Evolutionary conservation across 2,797 vertebrate genomes (phyloP).

Genomic region (Sitta carolinensis): DNA sequence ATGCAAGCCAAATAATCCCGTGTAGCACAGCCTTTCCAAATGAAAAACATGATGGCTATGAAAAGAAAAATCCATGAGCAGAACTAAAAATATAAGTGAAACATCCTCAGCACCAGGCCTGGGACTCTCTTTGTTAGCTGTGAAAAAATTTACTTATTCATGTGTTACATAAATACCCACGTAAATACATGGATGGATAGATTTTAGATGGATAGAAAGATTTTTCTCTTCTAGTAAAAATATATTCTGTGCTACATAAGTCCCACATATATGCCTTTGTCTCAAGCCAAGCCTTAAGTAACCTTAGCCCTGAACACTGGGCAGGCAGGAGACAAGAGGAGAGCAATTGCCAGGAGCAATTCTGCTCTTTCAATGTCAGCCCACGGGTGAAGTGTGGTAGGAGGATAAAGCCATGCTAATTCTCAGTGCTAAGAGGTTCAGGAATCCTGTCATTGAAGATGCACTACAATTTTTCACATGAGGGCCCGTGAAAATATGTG

Average conservation of each 20-base stretch:
- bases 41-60: background rate
- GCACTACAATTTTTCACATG: background rate
- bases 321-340: background rate
- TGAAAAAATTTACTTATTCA: background rate
- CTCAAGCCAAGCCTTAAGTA: rapidly evolving
- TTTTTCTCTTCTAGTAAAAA: background rate
- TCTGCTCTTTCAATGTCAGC: background rate
- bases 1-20: background rate
- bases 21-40: background rate
- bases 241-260: rapidly evolving
- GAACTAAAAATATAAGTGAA: background rate
- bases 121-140: background rate
- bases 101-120: background rate
- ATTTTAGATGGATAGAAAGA: too few species aligned
- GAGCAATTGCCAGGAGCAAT: background rate
- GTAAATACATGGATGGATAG: background rate
- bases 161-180: background rate
- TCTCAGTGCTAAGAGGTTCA: background rate
- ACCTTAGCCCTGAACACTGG: rapidly evolving
- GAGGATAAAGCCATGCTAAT: background rate
- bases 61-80: background rate
- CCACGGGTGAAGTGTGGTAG: background rate
- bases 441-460: background rate
- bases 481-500: background rate
- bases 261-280: background rate